Evolutionary conservation across 2,888 invertebrate genomes (phyloP).

Genomic region (Xylota segnis): DNA sequence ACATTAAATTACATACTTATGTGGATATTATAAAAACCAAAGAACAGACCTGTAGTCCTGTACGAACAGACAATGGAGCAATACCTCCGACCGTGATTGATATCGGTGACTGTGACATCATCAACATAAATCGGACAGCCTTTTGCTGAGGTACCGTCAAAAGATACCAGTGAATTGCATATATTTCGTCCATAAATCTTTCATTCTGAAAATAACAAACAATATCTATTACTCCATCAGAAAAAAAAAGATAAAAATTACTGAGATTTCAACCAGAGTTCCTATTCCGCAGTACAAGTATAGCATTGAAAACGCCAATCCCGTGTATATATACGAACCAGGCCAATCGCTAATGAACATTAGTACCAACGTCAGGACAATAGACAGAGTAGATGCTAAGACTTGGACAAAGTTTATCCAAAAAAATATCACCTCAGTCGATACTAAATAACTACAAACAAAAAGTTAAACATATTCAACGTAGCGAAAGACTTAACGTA

Average conservation of each 20-base stretch:
- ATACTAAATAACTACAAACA: conserved; percentile 17
- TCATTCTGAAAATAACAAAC: conserved; percentile 36
- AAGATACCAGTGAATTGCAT: conserved; percentile 78
- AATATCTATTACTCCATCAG: neutral
- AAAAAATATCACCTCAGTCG: neutral
- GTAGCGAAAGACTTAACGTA: neutral
- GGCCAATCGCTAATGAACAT: conserved; percentile 68
- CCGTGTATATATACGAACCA: conserved; percentile 49
- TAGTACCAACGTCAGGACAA: conserved; percentile 59
- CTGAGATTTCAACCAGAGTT: conserved; percentile 18
- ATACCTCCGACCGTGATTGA: conserved; percentile 73
- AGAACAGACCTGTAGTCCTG: conserved; percentile 76
- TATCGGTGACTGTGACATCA: conserved; percentile 68
- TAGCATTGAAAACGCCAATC: conserved; percentile 46
- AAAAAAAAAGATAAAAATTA: neutral
- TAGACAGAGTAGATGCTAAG: conserved; percentile 49
- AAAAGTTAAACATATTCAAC: neutral
- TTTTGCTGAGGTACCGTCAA: conserved; percentile 73
- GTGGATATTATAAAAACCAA: conserved; percentile 45
- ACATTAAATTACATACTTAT: no score
- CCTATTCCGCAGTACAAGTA: conserved; percentile 71
- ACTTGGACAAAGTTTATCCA: conserved; percentile 67
- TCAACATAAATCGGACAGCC: conserved; percentile 75
- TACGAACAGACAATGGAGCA: conserved; percentile 76
- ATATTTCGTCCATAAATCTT: conserved; percentile 64